phyloP scores from a whole-genome alignment of 2,113 vertebrate genomes.

The Oryzias javanicus region DNA sequence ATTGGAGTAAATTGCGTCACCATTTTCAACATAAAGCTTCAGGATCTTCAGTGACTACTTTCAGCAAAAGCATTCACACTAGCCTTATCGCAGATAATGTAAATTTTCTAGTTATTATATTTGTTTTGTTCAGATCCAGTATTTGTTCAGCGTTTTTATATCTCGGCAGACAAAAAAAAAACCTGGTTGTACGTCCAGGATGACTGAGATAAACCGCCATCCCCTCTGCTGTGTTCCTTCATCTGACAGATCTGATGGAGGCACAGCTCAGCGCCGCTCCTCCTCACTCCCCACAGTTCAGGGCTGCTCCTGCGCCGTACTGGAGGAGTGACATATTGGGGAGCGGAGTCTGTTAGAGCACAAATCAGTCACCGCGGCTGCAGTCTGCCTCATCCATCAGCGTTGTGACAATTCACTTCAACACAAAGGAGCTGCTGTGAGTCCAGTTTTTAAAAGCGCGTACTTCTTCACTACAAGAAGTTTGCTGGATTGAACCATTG shows the following conservation, averaged over 20 bases:
- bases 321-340: conserved; percentile 61
- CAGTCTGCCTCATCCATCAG: conserved; percentile 43
- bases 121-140: too few relatives aligned
- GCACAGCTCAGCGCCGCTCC: conserved; percentile 31
- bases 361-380: conserved; percentile 60
- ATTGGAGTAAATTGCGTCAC: too few relatives aligned
- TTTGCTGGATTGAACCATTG: too few relatives aligned
- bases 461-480: too few relatives aligned
- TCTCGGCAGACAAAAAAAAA: too few relatives aligned
- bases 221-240: conserved; percentile 54
- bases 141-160: too few relatives aligned
- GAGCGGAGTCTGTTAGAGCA: conserved; percentile 60
- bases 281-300: conserved; percentile 44
- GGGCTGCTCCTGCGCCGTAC: conserved; percentile 23
- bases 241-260: conserved; percentile 63
- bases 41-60: too few relatives aligned
- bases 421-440: conserved; percentile 18
- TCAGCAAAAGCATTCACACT: too few relatives aligned
- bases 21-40: too few relatives aligned
- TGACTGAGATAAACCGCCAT: conserved; percentile 58
- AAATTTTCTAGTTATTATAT: too few relatives aligned
- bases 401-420: conserved; percentile 40
- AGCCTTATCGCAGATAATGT: too few relatives aligned
- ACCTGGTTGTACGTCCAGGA: conserved; percentile 22
- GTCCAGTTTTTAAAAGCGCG: not conserved